These are phyloP conservation scores for Procapra przewalskii DNA, from an alignment of 2,113 vertebrate species.

Conservation along the genomic window DNA sequence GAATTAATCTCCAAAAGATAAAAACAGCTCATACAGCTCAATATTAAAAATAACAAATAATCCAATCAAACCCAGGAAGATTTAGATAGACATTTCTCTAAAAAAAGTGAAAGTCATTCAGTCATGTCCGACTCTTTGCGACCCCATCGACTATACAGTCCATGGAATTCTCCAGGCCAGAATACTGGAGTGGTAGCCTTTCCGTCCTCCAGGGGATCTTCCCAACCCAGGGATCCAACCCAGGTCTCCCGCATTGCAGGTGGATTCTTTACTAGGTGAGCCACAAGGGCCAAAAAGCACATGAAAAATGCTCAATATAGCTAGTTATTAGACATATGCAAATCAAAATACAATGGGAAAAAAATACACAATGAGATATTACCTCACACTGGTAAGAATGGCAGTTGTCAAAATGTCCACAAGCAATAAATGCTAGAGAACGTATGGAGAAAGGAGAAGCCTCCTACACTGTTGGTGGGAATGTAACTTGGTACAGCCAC, in stretches of 20 bases:
- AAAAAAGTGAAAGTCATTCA: neutral
- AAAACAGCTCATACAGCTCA: neutral
- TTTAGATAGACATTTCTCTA: neutral
- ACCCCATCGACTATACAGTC: neutral
- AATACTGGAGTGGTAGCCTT: neutral
- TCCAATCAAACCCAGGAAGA: neutral
- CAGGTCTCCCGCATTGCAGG: neutral
- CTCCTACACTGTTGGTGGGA: neutral
- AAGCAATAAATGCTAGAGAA: neutral
- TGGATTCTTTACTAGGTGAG: neutral
- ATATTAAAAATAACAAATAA: neutral
- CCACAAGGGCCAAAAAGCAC: neutral
- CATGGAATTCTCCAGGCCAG: neutral
- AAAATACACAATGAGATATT: neutral
- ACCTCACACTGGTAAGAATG: neutral
- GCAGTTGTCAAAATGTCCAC: neutral
- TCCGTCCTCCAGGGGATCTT: neutral
- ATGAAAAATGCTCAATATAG: neutral
- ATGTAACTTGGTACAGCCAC: neutral
- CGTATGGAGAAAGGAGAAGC: neutral
- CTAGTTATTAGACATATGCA: neutral
- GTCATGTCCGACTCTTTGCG: fast-evolving
- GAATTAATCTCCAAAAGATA: neutral
- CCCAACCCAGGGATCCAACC: neutral
- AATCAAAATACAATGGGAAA: neutral